Evolutionary conservation across 2,797 vertebrate species (phyloP).

Genomic region (Poeciliopsis paucimaculata): DNA sequence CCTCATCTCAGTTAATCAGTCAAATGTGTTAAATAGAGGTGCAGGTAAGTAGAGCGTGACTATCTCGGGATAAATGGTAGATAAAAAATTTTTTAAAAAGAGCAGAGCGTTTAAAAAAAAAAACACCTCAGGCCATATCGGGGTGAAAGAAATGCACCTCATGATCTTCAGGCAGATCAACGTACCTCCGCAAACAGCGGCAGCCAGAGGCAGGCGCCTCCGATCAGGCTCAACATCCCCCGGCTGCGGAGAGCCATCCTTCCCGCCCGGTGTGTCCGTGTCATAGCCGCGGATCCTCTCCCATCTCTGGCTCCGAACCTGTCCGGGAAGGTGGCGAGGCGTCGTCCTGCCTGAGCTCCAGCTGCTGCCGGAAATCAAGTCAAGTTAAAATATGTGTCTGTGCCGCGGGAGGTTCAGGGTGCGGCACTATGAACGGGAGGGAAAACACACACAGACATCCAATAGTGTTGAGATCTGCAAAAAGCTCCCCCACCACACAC

Average conservation of each 20-base stretch:
- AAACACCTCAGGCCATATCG: conserved; percentile 48
- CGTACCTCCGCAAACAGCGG: conserved; percentile 76
- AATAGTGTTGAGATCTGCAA: conserved; percentile 68
- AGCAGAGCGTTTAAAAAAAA: background rate
- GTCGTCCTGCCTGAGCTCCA: conserved; percentile 23
- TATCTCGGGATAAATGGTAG: conserved; percentile 12
- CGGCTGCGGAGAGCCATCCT: conserved; percentile 77
- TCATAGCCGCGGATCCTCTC: conserved; percentile 70
- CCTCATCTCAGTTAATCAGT: conserved; percentile 7
- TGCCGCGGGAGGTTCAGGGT: conserved; percentile 65
- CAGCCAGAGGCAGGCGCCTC: conserved; percentile 74
- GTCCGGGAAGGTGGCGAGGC: conserved; percentile 45
- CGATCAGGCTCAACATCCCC: conserved; percentile 77
- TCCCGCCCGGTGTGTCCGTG: conserved; percentile 67
- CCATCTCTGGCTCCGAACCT: conserved; percentile 63
- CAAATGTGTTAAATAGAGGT: conserved; percentile 10
- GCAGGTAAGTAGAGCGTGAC: conserved; percentile 45
- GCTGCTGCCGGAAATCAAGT: conserved; percentile 27
- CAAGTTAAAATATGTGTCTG: background rate
- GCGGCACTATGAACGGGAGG: conserved; percentile 63
- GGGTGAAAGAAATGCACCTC: conserved; percentile 17
- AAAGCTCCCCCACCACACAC: conserved; percentile 30
- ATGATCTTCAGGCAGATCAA: conserved; percentile 12
- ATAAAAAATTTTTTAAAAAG: background rate
- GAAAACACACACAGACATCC: conserved; percentile 38